phyloP scores from a whole-genome alignment of 2,113 vertebrate species.

The Australoheros scitulus region DNA sequence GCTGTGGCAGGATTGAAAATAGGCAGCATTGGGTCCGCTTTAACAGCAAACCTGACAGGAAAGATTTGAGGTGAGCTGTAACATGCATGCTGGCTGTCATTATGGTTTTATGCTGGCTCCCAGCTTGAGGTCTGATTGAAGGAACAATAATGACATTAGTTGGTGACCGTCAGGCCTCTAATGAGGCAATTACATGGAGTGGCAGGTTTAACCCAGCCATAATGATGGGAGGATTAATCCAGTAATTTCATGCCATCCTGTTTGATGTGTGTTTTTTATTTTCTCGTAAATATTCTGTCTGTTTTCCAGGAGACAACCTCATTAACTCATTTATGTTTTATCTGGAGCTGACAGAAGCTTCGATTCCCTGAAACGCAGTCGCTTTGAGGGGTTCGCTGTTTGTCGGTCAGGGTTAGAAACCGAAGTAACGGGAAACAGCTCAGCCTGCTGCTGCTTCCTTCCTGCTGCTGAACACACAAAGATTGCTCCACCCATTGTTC shows the following conservation, averaged over 20 bases:
- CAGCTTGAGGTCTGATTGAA: not conserved
- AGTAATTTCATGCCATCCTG: not conserved
- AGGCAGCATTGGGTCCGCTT: too few species aligned
- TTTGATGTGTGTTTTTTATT: not conserved
- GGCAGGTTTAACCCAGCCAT: not conserved
- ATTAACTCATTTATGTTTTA: not conserved
- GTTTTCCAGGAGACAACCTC: not conserved
- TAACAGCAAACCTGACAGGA: not conserved
- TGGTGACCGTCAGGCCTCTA: slow-evolving; percentile 6
- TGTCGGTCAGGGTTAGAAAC: not conserved
- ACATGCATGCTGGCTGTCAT: too few species aligned
- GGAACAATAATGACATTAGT: not conserved
- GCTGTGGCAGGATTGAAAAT: not conserved
- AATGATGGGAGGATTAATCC: not conserved
- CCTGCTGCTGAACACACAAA: slow-evolving; percentile 25
- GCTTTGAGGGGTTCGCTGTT: not conserved
- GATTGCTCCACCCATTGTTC: not conserved
- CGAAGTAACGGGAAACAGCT: not conserved
- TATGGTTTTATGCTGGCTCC: too few species aligned
- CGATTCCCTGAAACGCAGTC: not conserved
- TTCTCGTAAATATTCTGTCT: not conserved
- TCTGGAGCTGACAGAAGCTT: not conserved
- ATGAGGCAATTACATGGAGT: slow-evolving; percentile 28
- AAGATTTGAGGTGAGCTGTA: not conserved
- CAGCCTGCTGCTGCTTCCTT: slow-evolving; percentile 30